Evolutionary conservation across 2,888 invertebrate species (phyloP).

Genomic region (Crematogaster levior): DNA sequence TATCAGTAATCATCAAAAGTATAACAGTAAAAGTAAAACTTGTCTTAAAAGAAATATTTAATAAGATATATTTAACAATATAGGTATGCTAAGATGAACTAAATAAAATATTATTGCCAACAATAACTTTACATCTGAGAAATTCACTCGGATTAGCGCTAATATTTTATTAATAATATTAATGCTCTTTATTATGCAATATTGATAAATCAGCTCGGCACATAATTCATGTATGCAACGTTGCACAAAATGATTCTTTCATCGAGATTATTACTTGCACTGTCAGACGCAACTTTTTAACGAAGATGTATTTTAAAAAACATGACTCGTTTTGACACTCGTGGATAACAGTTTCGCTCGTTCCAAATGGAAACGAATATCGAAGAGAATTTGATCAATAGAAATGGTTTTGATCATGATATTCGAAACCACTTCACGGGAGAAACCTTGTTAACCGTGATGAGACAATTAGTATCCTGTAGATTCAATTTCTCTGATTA

Average conservation of each 20-base stretch:
- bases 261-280: conserved; percentile 37
- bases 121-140: neutral
- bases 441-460: neutral
- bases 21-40: conserved; percentile 2
- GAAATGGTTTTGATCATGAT: conserved; percentile 20
- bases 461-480: conserved; percentile 11
- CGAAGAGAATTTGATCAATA: conserved; percentile 24
- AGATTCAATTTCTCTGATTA: conserved; percentile 24
- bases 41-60: neutral
- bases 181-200: conserved; percentile 12
- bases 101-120: neutral
- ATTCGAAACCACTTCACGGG: conserved; percentile 13
- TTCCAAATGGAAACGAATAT: neutral
- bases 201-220: conserved; percentile 32
- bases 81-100: neutral
- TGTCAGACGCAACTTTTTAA: neutral
- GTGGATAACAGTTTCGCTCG: conserved; percentile 27
- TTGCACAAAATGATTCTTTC: conserved; percentile 29
- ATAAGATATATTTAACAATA: neutral
- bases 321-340: conserved; percentile 40
- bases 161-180: conserved; percentile 30
- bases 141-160: neutral
- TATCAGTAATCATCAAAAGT: neutral
- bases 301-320: conserved; percentile 23
- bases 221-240: neutral